Base-by-base conservation (phyloP, 2,797 vertebrate genomes). In the Enteromius unitaeniatus region DNA sequence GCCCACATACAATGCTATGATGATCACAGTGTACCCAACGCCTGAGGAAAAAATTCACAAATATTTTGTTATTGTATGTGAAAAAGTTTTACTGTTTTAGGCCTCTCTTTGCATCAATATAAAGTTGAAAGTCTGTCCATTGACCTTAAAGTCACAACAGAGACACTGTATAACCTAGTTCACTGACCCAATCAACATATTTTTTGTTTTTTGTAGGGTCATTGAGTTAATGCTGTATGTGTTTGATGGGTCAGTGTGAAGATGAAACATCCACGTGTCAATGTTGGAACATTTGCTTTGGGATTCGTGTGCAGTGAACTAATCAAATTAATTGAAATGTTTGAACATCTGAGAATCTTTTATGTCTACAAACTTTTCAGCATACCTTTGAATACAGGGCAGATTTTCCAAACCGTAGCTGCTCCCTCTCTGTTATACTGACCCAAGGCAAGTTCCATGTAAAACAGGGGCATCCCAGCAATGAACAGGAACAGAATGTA, bases 371-470 rank as follows among this genome's bases (percentile, higher is more conserved):
- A 34, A 69, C 13, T 81, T 37, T 72, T 64, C 7, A 68, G 42
- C 91, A 93, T 93, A 98, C 98, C 98, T 99, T 99, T 99, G 94
- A 99, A 99, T 87, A 97, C 85, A 0, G 98, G 98, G 68, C 98
- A 99, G 90, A 99, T 99, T 93, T 99, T 99, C 98, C 98, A 99
- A 72, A 99, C 96, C 0, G 97, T 99, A 80, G 97, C 98, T 75
- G 98, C 98, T n/a, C 98, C 98, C 92, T 99, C 95, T 90, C 98
- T 93, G 92, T 99, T 99, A 90, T 96, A 99, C 88, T 99, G 98
- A 87, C 98, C 98, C 91, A 99, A 92, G 55, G 98, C 98, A 86
- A 99, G 93, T 91, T 99, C 98, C 98, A 99, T 99, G 90, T 99
- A 99, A 93, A 99, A 99, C 81, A 99, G 92, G 9, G 98, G 98